phyloP scores from a whole-genome alignment of 2,113 vertebrate genomes.

The Dicentrarchus labrax region DNA sequence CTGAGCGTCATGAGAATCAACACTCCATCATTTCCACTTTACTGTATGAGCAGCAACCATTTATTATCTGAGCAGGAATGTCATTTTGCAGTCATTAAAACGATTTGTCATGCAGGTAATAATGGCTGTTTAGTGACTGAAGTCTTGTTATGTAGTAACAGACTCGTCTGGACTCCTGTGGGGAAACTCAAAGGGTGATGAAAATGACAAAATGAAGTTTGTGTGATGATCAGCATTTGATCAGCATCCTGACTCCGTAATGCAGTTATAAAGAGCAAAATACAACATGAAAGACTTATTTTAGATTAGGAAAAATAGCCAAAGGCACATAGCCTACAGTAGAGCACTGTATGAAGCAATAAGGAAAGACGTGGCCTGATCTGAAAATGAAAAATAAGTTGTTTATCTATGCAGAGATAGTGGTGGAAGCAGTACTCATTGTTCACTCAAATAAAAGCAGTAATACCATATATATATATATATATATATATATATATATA shows the following conservation, averaged over 20 bases:
- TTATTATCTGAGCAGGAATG: background rate
- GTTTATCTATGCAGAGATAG: background rate
- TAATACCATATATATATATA: background rate
- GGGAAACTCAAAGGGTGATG: conserved; percentile 12
- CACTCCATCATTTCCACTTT: background rate
- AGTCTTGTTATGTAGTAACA: conserved; percentile 9
- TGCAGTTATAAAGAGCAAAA: background rate
- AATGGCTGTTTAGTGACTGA: background rate
- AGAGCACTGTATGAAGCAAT: background rate
- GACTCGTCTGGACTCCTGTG: conserved; percentile 5
- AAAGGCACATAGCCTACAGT: background rate
- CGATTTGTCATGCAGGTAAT: background rate
- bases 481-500: too few relatives aligned
- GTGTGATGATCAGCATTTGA: conserved; percentile 15
- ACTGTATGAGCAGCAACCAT: background rate
- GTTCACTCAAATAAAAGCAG: background rate
- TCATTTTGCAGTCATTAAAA: background rate
- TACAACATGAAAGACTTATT: background rate
- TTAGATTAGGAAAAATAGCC: background rate
- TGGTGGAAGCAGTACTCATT: background rate
- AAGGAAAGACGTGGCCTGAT: background rate
- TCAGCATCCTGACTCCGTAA: background rate
- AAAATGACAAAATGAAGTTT: background rate
- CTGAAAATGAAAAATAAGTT: background rate
- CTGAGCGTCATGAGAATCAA: background rate